Conservation (phyloP, 1,140 invertebrate species). For the Pinna nobilis region DNA sequence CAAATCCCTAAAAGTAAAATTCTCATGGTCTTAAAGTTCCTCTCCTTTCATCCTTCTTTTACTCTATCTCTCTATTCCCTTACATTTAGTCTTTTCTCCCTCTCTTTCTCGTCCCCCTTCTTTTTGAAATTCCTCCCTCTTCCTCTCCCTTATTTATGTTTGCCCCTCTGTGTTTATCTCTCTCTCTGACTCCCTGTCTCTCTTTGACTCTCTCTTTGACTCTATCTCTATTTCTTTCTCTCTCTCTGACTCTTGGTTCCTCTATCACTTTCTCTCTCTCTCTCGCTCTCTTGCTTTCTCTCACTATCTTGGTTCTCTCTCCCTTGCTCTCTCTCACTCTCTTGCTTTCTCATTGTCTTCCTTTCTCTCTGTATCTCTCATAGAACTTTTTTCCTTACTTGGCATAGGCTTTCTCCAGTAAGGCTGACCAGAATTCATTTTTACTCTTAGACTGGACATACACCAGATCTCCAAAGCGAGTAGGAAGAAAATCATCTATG, state of each 20-base stretch:
- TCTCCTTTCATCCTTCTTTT: not conserved
- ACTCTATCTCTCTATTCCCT: not conserved
- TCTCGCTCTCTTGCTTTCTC: not conserved
- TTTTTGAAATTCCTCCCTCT: too few relatives aligned
- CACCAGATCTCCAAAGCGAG: conserved; percentile 46
- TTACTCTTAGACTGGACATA: conserved; percentile 51
- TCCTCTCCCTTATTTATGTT: too few relatives aligned
- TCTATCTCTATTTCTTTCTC: not conserved
- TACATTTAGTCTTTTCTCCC: not conserved
- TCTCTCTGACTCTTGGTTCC: not conserved
- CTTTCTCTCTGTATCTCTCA: not conserved
- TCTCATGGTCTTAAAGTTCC: not conserved
- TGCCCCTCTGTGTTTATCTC: too few relatives aligned
- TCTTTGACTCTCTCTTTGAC: not conserved
- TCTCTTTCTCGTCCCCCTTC: not conserved
- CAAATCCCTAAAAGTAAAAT: not conserved
- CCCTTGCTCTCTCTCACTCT: too few relatives aligned
- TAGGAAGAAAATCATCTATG: conserved; percentile 57
- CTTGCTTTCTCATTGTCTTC: not conserved
- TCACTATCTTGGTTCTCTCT: not conserved
- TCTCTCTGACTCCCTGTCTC: too few relatives aligned
- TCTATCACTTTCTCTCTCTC: not conserved
- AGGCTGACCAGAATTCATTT: conserved; percentile 73
- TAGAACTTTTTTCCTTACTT: conserved; percentile 59
- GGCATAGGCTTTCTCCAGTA: conserved; percentile 74